Base-by-base conservation (phyloP, 2,888 invertebrate genomes). In the Euphydryas editha region DNA sequence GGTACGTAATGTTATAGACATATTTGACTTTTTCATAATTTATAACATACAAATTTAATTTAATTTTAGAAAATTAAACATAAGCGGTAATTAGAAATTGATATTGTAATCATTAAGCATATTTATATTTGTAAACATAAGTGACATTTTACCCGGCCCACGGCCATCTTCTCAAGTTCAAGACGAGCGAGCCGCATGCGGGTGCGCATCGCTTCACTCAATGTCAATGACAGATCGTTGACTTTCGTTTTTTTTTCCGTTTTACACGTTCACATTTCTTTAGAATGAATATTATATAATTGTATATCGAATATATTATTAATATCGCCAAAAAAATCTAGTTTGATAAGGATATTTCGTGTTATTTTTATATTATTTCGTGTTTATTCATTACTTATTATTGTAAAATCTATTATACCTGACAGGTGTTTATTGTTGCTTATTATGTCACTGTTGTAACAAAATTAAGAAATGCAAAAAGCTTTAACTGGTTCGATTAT, bases 121-220 rank as follows among this genome's bases (percentile, higher is more conserved):
- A 65, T 68, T 54, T 30, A 61, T 71, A 68, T 72, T 73, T 74
- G 67, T 71, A 72, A 73, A 73, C 70, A 74, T 51, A 65, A 66
- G 60, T 63, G 59, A 66, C 63, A 39, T 84, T 83, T 81, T 81
- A 82, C 81, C 74, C 81, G 72, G 82, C 72, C 77, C 69, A 72
- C 76, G 76, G 78, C 72, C 77, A 79, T 72, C 72, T 59, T 78
- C 83, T 79, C 87, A 91, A 91, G 91, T 90, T 90, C 91, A 90
- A 90, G 90, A 90, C 80, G 86, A 88, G 79, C 75, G 76, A 67
- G 71, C 47, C 37, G 49, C 63, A 55, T 73, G 75, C 74, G 79
- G 76, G 58, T 70, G 76, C 82, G 79, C 79, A 77, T 78, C 80
- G 76, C 65, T 54, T 20, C 10, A 78, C 74, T 83, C 85, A 87